phyloP scores from a whole-genome alignment of 2,113 vertebrate species.

The Mirounga angustirostris region DNA sequence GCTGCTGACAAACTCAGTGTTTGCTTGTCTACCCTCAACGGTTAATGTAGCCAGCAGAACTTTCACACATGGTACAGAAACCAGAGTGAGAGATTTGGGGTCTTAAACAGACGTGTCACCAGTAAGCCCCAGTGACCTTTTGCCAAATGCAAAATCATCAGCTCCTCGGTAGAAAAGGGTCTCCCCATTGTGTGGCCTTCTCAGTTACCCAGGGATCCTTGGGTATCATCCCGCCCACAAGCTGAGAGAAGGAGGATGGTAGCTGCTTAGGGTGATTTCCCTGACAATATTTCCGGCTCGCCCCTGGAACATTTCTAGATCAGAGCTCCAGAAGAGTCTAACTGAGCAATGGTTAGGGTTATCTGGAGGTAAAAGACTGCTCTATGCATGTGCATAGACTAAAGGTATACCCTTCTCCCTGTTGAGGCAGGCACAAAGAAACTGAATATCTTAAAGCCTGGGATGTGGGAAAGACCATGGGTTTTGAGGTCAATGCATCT shows the following conservation, averaged over 20 bases:
- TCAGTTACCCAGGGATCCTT: background rate
- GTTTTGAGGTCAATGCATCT: slow-evolving; percentile 18
- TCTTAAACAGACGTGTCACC: background rate
- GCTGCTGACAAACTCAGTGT: background rate
- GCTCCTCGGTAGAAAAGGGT: background rate
- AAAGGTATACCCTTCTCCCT: background rate
- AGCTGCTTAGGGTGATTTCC: background rate
- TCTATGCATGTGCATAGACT: background rate
- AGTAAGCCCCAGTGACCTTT: slow-evolving; percentile 23
- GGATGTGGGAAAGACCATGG: background rate
- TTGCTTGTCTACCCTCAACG: background rate
- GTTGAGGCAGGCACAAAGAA: background rate
- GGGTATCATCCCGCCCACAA: background rate
- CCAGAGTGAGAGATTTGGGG: background rate
- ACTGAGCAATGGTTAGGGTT: background rate
- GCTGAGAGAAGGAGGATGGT: background rate
- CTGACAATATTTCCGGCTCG: background rate
- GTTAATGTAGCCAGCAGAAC: background rate
- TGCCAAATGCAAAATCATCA: slow-evolving; percentile 22
- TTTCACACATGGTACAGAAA: background rate
- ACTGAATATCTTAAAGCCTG: background rate
- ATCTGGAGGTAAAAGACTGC: background rate
- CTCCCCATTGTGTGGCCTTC: background rate
- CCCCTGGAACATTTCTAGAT: background rate
- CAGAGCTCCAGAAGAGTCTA: slow-evolving; percentile 23